Evolutionary conservation across 2,113 vertebrate genomes (phyloP).

Genomic region (Rallus limicola): DNA sequence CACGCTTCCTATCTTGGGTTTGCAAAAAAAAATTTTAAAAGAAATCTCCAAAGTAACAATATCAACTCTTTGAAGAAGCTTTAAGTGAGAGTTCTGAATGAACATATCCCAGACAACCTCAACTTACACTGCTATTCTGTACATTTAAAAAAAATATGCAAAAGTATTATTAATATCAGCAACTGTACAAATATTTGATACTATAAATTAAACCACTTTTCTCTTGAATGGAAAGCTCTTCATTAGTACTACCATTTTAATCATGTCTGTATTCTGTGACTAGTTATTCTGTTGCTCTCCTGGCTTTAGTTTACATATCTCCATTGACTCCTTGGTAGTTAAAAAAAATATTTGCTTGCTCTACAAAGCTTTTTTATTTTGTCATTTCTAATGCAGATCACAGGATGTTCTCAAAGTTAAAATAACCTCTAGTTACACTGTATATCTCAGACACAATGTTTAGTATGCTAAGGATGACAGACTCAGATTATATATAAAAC

Average conservation of each 20-base stretch:
- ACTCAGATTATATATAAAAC: not conserved
- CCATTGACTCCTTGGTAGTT: not conserved
- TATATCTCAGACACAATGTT: not conserved
- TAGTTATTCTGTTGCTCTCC: not conserved
- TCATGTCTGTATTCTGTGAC: constrained; percentile 22
- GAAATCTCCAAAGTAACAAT: not conserved
- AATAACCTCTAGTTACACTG: not conserved
- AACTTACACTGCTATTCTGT: not conserved
- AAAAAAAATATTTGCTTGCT: not conserved
- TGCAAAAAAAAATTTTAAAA: not conserved
- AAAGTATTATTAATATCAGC: not conserved
- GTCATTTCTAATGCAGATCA: constrained; percentile 7
- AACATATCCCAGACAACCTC: not conserved
- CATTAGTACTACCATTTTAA: not conserved
- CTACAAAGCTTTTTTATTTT: not conserved
- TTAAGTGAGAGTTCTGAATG: not conserved
- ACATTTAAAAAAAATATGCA: not conserved
- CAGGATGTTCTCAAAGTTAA: not conserved
- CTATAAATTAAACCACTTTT: not conserved
- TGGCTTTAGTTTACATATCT: not conserved
- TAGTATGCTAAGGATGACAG: not conserved
- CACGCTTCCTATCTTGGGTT: not conserved
- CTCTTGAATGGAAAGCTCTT: constrained; percentile 10
- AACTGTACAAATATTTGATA: not conserved
- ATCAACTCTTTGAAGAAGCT: not conserved